Conservation (phyloP, 2,888 invertebrate species). For the Digitonthophagus gazella region DNA sequence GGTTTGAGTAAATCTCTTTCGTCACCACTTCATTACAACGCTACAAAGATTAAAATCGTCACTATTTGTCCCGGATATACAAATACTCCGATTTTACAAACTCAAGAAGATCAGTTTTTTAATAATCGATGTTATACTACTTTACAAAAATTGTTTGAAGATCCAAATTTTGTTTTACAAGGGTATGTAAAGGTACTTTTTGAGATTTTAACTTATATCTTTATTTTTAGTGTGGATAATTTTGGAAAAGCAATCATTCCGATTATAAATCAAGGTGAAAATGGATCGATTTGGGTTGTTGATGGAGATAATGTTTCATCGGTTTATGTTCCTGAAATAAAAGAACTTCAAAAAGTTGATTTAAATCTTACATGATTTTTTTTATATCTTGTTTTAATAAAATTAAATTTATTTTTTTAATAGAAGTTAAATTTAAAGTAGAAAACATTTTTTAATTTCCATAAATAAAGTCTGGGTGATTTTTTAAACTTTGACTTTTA, state of each 20-base stretch:
- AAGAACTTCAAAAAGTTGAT: not conserved
- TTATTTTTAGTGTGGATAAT: slow-evolving; percentile 42
- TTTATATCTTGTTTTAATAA: too few species aligned
- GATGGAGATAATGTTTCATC: slow-evolving; percentile 37
- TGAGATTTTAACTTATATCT: too few species aligned
- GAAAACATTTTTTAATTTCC: too few species aligned
- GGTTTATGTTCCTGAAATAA: slow-evolving; percentile 16
- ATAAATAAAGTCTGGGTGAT: too few species aligned
- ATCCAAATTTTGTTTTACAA: slow-evolving; percentile 8
- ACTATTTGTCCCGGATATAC: slow-evolving; percentile 38
- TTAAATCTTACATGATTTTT: too few species aligned
- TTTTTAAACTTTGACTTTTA: too few species aligned
- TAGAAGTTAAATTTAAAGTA: too few species aligned
- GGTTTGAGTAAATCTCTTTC: slow-evolving; percentile 42
- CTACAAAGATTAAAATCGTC: slow-evolving; percentile 48
- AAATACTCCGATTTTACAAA: slow-evolving; percentile 5
- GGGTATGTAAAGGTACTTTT: slow-evolving; percentile 4
- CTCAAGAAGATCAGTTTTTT: not conserved
- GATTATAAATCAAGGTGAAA: slow-evolving; percentile 46
- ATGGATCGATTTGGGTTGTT: slow-evolving; percentile 52
- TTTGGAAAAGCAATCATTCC: slow-evolving; percentile 50
- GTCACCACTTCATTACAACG: slow-evolving; percentile 41
- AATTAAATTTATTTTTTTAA: too few species aligned
- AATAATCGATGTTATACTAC: not conserved
- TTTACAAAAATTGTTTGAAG: not conserved